These are phyloP conservation scores for Abscondita cerata DNA, from an alignment of 2,888 invertebrate species.

Conservation along the genomic window DNA sequence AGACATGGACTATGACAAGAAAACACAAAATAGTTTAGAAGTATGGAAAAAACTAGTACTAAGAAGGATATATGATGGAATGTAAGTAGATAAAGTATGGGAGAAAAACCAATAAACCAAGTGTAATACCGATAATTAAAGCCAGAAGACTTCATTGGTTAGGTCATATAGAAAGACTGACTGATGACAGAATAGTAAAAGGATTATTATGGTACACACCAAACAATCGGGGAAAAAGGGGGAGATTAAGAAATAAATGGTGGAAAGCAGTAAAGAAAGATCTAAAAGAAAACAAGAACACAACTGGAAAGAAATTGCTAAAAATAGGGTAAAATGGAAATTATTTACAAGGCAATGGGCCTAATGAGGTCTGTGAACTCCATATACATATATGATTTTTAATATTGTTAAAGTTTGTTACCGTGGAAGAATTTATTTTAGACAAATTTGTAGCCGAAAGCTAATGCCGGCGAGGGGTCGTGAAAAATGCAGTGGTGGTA, in stretches of 20 bases:
- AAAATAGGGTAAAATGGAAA: too few species aligned
- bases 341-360: too few species aligned
- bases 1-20: neutral
- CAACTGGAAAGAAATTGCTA: too few species aligned
- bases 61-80: neutral
- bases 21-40: neutral
- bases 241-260: neutral
- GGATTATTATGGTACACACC: neutral
- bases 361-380: neutral
- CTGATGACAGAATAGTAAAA: neutral
- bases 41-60: neutral
- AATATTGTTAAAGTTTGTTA: too few species aligned
- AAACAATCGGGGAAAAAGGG: neutral
- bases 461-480: too few species aligned
- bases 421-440: too few species aligned
- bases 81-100: neutral
- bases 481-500: too few species aligned
- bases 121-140: neutral
- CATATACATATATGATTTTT: too few species aligned
- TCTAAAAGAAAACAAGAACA: too few species aligned
- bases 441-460: too few species aligned
- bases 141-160: neutral
- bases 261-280: too few species aligned
- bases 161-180: neutral
- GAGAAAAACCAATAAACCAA: neutral